A percentile compares a stretch with the other conserved stretches of the same genome.
Conservation (phyloP, 2,888 invertebrate species). For the Junonia oenone region DNA sequence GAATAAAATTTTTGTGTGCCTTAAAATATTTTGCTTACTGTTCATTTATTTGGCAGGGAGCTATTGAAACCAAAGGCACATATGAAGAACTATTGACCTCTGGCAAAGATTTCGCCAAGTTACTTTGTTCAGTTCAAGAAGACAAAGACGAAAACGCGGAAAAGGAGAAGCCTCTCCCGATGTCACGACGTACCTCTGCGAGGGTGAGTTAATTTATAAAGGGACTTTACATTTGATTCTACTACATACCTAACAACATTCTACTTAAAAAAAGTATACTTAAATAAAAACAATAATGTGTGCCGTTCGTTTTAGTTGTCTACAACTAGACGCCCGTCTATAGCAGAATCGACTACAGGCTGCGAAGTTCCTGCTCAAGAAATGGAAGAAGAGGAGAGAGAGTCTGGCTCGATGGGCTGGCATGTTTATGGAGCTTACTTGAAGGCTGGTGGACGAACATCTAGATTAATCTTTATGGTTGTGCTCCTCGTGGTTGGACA, state of each 20-base stretch:
- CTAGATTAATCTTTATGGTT: conserved; percentile 71
- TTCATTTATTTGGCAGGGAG: conserved; percentile 55
- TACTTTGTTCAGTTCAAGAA: conserved; percentile 71
- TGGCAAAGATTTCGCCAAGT: conserved; percentile 81
- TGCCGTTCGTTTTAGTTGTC: conserved; percentile 48
- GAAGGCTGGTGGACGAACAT: conserved; percentile 77
- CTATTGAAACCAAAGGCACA: conserved; percentile 79
- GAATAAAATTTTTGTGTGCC: too few species aligned
- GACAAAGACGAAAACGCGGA: conserved; percentile 56
- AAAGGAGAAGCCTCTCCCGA: conserved; percentile 48
- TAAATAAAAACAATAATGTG: neutral
- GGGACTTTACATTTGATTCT: too few species aligned
- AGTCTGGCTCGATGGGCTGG: conserved; percentile 83
- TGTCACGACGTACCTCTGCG: conserved; percentile 62
- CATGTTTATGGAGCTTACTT: conserved; percentile 82
- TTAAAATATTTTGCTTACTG: neutral
- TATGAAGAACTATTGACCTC: conserved; percentile 77
- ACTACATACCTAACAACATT: too few species aligned
- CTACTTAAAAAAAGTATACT: neutral
- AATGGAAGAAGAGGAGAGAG: conserved; percentile 81
- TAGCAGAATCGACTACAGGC: conserved; percentile 67
- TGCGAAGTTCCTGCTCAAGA: conserved; percentile 69
- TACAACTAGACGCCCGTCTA: conserved; percentile 64
- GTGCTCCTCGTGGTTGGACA: conserved; percentile 82
- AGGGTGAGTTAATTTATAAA: conserved; percentile 49